phyloP scores from a whole-genome alignment of 1,140 invertebrate genomes.

The Hormaphis cornu region DNA sequence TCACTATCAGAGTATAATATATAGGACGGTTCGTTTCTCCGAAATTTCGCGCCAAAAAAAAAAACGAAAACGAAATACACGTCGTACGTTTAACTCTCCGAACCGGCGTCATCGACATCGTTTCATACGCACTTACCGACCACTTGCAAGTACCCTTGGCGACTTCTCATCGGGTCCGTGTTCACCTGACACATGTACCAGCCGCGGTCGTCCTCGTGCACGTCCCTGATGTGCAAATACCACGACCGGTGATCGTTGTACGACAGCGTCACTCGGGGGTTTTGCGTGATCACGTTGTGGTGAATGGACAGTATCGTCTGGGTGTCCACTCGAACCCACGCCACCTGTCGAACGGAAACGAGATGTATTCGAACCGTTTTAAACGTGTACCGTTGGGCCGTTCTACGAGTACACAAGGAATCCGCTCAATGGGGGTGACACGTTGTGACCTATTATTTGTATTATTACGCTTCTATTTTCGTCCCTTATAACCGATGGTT shows the following conservation, averaged over 20 bases:
- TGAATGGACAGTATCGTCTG: slow-evolving; percentile 86
- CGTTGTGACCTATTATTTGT: no score
- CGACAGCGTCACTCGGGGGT: slow-evolving; percentile 71
- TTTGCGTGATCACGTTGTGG: slow-evolving; percentile 79
- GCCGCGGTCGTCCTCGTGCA: slow-evolving; percentile 68
- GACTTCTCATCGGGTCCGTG: slow-evolving; percentile 74
- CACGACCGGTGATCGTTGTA: slow-evolving; percentile 81
- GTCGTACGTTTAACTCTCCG: no score
- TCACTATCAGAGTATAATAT: no score
- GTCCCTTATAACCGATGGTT: no score
- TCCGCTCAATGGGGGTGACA: no score
- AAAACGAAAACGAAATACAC: no score
- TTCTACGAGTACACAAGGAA: no score
- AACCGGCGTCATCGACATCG: no score
- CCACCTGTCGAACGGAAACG: slow-evolving; percentile 52
- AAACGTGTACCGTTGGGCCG: neutral
- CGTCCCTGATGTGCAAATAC: slow-evolving; percentile 74
- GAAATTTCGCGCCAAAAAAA: no score
- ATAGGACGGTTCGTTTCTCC: no score
- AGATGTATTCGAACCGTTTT: neutral
- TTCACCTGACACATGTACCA: slow-evolving; percentile 82
- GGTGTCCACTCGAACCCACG: slow-evolving; percentile 84
- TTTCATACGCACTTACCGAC: slow-evolving; percentile 54
- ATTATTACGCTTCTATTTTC: no score
- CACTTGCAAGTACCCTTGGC: slow-evolving; percentile 75